Conservation (phyloP, 2,797 vertebrate species). For the Yasuhikotakia modesta region DNA sequence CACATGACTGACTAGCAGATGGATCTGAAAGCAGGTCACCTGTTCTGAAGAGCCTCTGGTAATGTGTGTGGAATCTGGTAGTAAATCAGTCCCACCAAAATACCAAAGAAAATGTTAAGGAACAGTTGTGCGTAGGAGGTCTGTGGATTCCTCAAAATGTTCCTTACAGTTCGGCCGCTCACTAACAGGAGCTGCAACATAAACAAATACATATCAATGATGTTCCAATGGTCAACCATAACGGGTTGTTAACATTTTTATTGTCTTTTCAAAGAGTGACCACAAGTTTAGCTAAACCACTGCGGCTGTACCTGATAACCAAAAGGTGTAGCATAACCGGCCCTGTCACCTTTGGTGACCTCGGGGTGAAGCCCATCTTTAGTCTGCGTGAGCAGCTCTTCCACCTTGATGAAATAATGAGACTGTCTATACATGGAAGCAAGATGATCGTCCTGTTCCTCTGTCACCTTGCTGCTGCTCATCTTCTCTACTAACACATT, state of each 20-base stretch:
- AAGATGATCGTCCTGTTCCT: slow-evolving; percentile 56
- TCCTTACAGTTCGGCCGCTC: slow-evolving; percentile 70
- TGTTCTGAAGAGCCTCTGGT: slow-evolving; percentile 78
- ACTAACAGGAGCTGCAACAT: slow-evolving; percentile 72
- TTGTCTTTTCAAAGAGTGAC: too few relatives aligned
- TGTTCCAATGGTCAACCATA: neutral
- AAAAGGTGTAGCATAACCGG: slow-evolving; percentile 73
- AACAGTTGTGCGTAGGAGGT: slow-evolving; percentile 79
- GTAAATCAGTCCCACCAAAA: slow-evolving; percentile 82
- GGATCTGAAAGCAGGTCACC: slow-evolving; percentile 39
- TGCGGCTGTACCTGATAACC: slow-evolving; percentile 70
- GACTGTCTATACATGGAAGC: slow-evolving; percentile 68
- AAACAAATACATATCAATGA: neutral
- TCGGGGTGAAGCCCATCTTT: slow-evolving; percentile 66
- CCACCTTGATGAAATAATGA: slow-evolving; percentile 49
- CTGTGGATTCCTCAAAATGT: slow-evolving; percentile 78
- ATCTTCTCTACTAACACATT: slow-evolving; percentile 40
- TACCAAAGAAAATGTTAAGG: slow-evolving; percentile 75
- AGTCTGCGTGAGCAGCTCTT: slow-evolving; percentile 41
- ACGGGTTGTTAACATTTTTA: neutral
- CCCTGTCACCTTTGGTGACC: slow-evolving; percentile 24
- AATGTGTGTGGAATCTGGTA: slow-evolving; percentile 76
- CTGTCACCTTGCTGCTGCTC: slow-evolving; percentile 11
- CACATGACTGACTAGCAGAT: neutral
- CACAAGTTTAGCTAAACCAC: neutral